Evolutionary conservation across 1,140 invertebrate species (phyloP).

Genomic region (Eupeodes corollae): DNA sequence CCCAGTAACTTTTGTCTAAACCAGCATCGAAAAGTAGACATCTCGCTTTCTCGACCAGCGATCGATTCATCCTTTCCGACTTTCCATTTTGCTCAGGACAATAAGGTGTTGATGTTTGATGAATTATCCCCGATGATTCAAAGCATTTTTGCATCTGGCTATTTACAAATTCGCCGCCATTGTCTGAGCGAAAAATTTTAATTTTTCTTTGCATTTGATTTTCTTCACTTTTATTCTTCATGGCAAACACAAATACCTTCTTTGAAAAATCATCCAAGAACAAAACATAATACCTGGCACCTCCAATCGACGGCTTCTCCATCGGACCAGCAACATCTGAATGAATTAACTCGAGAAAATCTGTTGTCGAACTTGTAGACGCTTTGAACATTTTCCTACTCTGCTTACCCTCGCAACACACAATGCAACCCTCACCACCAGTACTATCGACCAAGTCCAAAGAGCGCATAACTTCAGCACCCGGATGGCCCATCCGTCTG

Average conservation of each 20-base stretch:
- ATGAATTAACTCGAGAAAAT: constrained; percentile 33
- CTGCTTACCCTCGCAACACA: constrained; percentile 1
- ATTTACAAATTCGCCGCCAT: constrained; percentile 19
- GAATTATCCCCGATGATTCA: constrained; percentile 2
- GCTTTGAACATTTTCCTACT: constrained; percentile 9
- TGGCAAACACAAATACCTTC: constrained; percentile 17
- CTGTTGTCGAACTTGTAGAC: constrained; percentile 22
- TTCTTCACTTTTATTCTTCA: constrained; percentile 21
- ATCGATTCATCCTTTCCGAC: no score
- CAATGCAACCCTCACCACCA: neutral
- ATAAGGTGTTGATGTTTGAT: constrained; percentile 14
- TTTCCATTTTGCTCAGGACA: constrained; percentile 26
- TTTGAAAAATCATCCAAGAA: constrained; percentile 21
- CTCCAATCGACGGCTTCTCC: constrained; percentile 13
- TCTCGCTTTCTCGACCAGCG: no score
- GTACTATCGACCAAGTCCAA: neutral
- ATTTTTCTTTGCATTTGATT: constrained; percentile 17
- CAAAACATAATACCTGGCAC: no score
- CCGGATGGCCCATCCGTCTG: constrained; percentile 17
- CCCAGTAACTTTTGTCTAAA: no score
- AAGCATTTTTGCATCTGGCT: constrained; percentile 14
- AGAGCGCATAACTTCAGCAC: no score
- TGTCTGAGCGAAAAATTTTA: constrained; percentile 19
- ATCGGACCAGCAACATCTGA: no score
- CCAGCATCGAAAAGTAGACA: no score